Percentiles rank a stretch among this genome's conserved stretches.
Evolutionary conservation across 30 jellyfish, hydroid and myxozoan genomes (phyloP).

Genomic region (Aurelia sp.): DNA sequence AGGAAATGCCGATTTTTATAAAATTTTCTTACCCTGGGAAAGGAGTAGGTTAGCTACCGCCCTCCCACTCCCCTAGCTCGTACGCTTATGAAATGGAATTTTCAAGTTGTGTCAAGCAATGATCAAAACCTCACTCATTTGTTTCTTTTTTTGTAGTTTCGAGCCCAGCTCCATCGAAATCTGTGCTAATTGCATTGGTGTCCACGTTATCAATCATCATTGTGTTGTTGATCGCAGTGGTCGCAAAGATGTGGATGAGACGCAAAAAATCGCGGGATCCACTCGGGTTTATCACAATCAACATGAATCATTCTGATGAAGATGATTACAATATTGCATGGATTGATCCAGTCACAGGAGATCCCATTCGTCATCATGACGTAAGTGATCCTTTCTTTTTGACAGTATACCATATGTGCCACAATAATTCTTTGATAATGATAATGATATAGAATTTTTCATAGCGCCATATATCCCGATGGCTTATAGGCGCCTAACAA

Average conservation of each 20-base stretch:
- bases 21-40: too few relatives aligned
- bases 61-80: too few relatives aligned
- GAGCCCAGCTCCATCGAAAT: not conserved
- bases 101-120: not conserved
- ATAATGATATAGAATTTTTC: too few relatives aligned
- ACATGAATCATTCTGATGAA: conserved; percentile 59
- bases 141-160: not conserved
- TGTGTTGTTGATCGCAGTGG: conserved; percentile 27
- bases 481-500: too few relatives aligned
- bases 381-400: too few relatives aligned
- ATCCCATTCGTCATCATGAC: conserved; percentile 48
- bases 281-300: conserved; percentile 57
- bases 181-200: conserved; percentile 44
- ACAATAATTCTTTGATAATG: too few relatives aligned
- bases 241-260: conserved; percentile 10
- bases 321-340: conserved; percentile 64
- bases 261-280: conserved; percentile 69
- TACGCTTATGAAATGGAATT: too few relatives aligned
- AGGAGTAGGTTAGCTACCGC: too few relatives aligned
- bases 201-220: conserved; percentile 39
- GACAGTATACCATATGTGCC: too few relatives aligned
- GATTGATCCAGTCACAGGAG: conserved; percentile 75
- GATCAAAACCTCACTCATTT: not conserved
- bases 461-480: too few relatives aligned
- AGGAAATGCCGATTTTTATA: too few relatives aligned